Evolutionary conservation across 2,113 vertebrate genomes (phyloP), one percentile per base, ranked within the genome.

Genomic region (Quiscalus mexicanus): DNA sequence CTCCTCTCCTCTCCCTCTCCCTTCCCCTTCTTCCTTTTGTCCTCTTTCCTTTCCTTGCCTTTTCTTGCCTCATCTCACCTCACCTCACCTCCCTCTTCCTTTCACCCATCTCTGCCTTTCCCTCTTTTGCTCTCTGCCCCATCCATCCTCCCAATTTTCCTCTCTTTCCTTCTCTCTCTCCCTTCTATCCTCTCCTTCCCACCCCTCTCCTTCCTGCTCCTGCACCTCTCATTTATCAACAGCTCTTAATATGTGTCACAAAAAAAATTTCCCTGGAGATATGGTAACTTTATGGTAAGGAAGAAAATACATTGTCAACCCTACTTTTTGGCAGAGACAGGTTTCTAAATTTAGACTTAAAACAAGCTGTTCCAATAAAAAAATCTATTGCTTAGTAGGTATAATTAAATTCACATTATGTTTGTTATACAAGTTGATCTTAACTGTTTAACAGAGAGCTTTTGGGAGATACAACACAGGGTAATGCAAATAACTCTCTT

Each of bases 371-470:
- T 95, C 65, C 2, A 3, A 33, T 71, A 67, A 60, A 84, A 90
- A 90, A 76, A 41, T 30, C 33, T 71, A 37, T 41, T 75, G 20
- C 19, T 80, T 47, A 67, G 50, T 41, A 64, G 8, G 16, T 90
- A 85, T 63, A 33, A 42, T 89, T 68, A 88, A 71, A 70, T 53
- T 86, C 37, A 62, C 53, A 45, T 27, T 33, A 88, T 75, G 11
- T 62, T 91, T 95, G 25, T 47, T 93, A 50, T 78, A 69, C 74
- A 93, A 94, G 76, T 49, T 87, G 78, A 69, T 93, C 70, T 31
- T 74, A 21, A 67, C 27, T 55, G 21, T 87, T 84, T 69, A 93
- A 91, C 73, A 93, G 90, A 91, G 41, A 68, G 47, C 0, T 27
- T 60, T 95, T 84, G 82, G 53, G 24, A 88, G 65, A 56, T 64